Evolutionary conservation across 2,888 invertebrate genomes (phyloP), one percentile per base, ranked within the genome.

Genomic region (Gastracanthus pulcherrimus): DNA sequence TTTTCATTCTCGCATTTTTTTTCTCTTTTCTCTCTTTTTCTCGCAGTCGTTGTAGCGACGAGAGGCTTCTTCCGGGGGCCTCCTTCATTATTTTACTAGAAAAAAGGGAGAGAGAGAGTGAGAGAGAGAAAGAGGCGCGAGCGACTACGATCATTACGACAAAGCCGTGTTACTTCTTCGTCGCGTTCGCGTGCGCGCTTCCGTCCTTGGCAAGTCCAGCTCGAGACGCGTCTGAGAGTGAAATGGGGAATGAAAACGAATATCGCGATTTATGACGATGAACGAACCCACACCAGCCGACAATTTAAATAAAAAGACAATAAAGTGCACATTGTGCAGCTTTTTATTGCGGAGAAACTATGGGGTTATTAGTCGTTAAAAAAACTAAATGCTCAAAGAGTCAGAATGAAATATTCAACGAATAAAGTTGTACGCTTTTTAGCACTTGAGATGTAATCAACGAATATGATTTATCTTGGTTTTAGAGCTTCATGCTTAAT

Each of bases 261-360:
- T 76, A 36, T 36, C 34, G 38, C 75, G 66, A 76, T 76, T 76
- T 66, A 76, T 19, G 55, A 38, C 45, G 62, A 13, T n/a, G 16
- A 1, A 19, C 23, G n/a, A 31, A 38, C 7, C 72, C 29, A 34
- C 31, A 31, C 45, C 7, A 13, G 16, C 19, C 26, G 9, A 11
- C n/a, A 75, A 76, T 76, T 76, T 64, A 51, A 76, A 76, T 76
- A 76, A 76, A 76, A 55, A 31, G 26, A 45, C 66, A 26, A 75
- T 75, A 75, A 75, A 75, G 26, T 19, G 51, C 55, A 55, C 62
- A 38, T 55, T 51, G 62, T 62, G 26, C 34, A 6, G 13, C 34
- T 26, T 62, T 60, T 74, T 66, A 66, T 66, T 45, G 64, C 38
- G 13, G 75, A 26, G 75, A 76, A 76, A 76, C 55, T 55, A 38